Evolutionary conservation across 2,797 vertebrate genomes (phyloP).

Genomic region (Danionella dracula): DNA sequence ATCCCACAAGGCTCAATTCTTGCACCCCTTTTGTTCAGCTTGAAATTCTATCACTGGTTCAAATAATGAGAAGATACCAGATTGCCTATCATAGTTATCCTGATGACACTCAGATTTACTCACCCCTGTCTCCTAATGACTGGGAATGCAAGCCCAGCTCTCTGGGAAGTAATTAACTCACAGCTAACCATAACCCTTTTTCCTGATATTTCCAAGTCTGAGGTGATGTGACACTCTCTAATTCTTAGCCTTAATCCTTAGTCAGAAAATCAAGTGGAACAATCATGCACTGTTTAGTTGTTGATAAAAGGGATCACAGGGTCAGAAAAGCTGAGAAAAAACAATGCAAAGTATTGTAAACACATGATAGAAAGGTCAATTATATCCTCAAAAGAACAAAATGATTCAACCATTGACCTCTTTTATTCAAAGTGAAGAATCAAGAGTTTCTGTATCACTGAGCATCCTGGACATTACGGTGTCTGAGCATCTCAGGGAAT

Average conservation of each 20-base stretch:
- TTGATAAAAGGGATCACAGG: neutral
- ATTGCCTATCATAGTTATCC: no score
- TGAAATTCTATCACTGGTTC: no score
- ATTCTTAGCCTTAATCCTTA: neutral
- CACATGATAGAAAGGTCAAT: conserved; percentile 34
- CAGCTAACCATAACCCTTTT: no score
- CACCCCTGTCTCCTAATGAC: no score
- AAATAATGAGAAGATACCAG: no score
- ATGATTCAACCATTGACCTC: conserved; percentile 52
- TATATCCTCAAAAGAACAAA: conserved; percentile 31
- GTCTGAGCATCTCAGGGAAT: conserved; percentile 2
- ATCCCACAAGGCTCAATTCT: no score
- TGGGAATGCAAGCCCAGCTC: no score
- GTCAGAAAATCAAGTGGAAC: neutral
- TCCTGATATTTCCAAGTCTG: no score
- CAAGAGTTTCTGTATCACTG: neutral
- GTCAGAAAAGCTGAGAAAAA: neutral
- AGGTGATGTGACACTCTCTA: no score
- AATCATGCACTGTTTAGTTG: neutral
- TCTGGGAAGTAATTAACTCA: no score
- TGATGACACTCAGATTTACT: no score
- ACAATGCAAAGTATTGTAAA: neutral
- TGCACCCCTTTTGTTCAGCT: no score
- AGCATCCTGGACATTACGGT: neutral
- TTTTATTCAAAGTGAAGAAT: conserved; percentile 47